Base-by-base conservation (phyloP, 2,113 vertebrate species). In the Chauna torquata region DNA sequence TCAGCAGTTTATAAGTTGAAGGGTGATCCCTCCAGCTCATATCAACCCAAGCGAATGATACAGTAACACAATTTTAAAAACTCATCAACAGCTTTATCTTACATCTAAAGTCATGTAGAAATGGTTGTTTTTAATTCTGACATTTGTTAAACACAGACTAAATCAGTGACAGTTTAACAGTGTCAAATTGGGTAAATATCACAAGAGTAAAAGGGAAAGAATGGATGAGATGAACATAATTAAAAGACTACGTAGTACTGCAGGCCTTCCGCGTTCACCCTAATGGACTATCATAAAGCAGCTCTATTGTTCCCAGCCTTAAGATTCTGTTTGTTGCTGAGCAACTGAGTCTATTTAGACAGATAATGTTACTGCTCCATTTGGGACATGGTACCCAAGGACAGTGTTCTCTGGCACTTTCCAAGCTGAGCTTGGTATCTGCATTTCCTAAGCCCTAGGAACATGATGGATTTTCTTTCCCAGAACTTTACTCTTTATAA, bases 281-380 rank as follows among this genome's bases (percentile, higher is more conserved):
- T 40, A 23, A 40, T 17, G 52, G 36, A 32, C 82, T 45, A 1
- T 50, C 12, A 20, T 71, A 83, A 83, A 49, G n/a, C 38, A 59
- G 44, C 50, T 66, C 44, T 59, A 13, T 45, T 68, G 52, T 34
- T 9, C 55, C 25, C 40, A 38, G 13, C 49, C n/a, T 92, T 84
- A 57, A 81, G 47, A 85, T 92, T 83, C 90, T 65, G 28, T 82
- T 88, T 90, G 75, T 74, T 87, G 85, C 85, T 86, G 69, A 50
- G 88, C 69, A 84, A 49, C 69, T 55, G 74, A 64, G 54, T 62
- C 61, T 44, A 1, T 68, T 84, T 69, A 66, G 68, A 8, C 8
- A 28, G n/a, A 44, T 16, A 24, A 4, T 12, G 45, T 20, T 36
- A 5, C 16, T 40, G 38, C 55, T 74, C 11, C 40, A 5, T 45